A percentile compares a stretch with the other conserved stretches of the same genome.
Conservation (phyloP, 2,888 invertebrate genomes). For the Hypselothyrea guttata region DNA sequence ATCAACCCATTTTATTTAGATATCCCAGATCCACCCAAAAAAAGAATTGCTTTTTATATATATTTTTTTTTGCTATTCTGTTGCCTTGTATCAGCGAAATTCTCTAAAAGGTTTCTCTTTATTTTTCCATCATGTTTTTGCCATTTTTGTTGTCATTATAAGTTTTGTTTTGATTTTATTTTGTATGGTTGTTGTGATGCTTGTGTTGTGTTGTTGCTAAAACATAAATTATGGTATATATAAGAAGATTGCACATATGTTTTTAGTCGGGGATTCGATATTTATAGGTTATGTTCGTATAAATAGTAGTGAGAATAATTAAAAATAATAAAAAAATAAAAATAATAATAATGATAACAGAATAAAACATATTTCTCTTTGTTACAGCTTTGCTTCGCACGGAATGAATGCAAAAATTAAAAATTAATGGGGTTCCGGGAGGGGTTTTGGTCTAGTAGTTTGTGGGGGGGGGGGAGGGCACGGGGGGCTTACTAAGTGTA, state of each 20-base stretch:
- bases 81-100: constrained; percentile 76
- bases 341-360: constrained; percentile 53
- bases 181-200: constrained; percentile 43
- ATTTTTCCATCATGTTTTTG: constrained; percentile 55
- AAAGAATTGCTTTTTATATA: neutral
- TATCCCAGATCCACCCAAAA: neutral
- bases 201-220: constrained; percentile 42
- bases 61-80: constrained; percentile 63
- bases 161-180: constrained; percentile 32
- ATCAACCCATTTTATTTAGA: too few relatives aligned
- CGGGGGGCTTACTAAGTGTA: constrained; percentile 60
- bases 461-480: constrained; percentile 5
- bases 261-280: constrained; percentile 46
- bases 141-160: constrained; percentile 49
- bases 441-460: constrained; percentile 2
- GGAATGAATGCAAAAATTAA: constrained; percentile 64
- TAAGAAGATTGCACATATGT: constrained; percentile 70
- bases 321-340: constrained; percentile 33
- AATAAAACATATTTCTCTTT: constrained; percentile 27
- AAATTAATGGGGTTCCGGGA: constrained; percentile 23
- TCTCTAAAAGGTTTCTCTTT: constrained; percentile 75
- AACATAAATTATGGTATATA: constrained; percentile 49
- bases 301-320: constrained; percentile 36
- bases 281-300: constrained; percentile 65
- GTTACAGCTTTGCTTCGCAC: constrained; percentile 52